These are phyloP conservation scores for Acanthosoma haemorrhoidale DNA, from an alignment of 2,888 invertebrate genomes.

Conservation along the genomic window DNA sequence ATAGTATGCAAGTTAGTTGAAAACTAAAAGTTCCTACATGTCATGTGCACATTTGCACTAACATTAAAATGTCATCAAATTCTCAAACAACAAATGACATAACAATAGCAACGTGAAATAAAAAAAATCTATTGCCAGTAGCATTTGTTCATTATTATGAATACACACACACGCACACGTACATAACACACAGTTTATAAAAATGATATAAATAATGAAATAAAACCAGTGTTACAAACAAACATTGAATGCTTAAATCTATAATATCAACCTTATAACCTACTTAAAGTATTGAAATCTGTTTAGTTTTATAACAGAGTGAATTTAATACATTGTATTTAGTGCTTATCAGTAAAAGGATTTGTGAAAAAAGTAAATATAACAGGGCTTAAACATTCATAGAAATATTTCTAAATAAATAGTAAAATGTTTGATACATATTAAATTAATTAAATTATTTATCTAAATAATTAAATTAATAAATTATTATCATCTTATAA, in stretches of 20 bases:
- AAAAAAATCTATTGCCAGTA: background rate
- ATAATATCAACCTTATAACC: background rate
- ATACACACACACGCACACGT: conserved; percentile 6
- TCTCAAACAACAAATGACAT: background rate
- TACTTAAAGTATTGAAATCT: no score
- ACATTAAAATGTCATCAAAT: background rate
- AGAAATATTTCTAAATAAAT: no score
- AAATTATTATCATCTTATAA: no score
- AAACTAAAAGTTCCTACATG: background rate
- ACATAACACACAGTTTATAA: background rate
- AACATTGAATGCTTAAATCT: background rate
- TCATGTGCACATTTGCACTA: conserved; percentile 1
- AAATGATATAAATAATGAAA: background rate
- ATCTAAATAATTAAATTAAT: no score
- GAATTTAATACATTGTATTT: no score
- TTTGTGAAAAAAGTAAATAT: no score
- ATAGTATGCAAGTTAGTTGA: background rate
- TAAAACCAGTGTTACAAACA: background rate
- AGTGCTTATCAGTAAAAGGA: no score
- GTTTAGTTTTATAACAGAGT: no score
- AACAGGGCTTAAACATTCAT: no score
- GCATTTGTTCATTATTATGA: background rate
- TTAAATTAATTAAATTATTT: no score
- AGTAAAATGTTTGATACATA: no score
- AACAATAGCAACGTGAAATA: background rate